Conservation (phyloP, 1,140 invertebrate species). For the Drosophila pseudoobscura region DNA sequence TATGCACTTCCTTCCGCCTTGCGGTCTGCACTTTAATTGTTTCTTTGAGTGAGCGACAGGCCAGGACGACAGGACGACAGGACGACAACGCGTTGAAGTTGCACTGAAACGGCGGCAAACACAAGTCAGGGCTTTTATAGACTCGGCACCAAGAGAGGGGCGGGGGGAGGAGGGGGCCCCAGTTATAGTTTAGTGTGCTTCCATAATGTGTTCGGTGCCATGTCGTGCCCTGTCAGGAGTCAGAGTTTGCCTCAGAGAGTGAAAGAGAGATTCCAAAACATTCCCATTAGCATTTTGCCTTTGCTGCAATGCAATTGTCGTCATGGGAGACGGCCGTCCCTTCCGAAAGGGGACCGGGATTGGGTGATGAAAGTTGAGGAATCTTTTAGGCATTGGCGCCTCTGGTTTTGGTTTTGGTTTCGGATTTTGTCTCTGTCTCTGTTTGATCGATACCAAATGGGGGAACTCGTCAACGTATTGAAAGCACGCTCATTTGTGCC, state of each 20-base stretch:
- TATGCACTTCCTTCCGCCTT: constrained; percentile 73
- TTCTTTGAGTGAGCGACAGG: constrained; percentile 61
- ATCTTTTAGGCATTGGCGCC: constrained; percentile 11
- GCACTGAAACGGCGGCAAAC: constrained; percentile 62
- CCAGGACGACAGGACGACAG: constrained; percentile 41
- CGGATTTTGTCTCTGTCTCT: constrained; percentile 15
- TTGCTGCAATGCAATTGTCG: constrained; percentile 43
- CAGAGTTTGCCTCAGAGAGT: background rate
- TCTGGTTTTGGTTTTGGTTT: background rate
- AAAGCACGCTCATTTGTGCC: constrained; percentile 73
- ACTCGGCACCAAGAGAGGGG: constrained; percentile 39
- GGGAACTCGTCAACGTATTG: constrained; percentile 55
- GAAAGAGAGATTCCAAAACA: constrained; percentile 62
- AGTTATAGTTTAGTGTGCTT: constrained; percentile 63
- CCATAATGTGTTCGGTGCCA: constrained; percentile 81
- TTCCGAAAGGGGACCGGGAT: constrained; percentile 11
- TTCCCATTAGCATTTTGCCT: constrained; percentile 58
- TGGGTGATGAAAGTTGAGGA: constrained; percentile 1
- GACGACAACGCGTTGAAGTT: constrained; percentile 69
- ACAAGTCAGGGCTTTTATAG: constrained; percentile 72
- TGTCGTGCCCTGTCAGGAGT: constrained; percentile 60
- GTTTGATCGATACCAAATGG: constrained; percentile 68
- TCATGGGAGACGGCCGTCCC: constrained; percentile 28
- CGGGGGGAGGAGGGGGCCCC: background rate
- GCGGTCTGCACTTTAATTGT: constrained; percentile 75